phyloP scores from a whole-genome alignment of 2,888 invertebrate genomes.

The Criorhina ranunculi region DNA sequence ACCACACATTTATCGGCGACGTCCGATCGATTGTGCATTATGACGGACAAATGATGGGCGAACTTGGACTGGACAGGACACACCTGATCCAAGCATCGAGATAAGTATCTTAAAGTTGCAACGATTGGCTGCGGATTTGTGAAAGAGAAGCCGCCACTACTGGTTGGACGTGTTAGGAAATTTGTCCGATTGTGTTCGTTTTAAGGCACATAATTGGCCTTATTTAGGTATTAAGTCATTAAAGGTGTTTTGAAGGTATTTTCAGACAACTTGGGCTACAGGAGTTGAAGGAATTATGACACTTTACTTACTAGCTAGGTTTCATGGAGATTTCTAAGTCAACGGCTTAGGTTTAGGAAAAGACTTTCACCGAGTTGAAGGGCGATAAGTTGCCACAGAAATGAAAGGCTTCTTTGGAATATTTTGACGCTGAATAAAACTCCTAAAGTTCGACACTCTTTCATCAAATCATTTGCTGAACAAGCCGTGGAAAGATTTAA shows the following conservation, averaged over 20 bases:
- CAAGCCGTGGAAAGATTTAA: too few relatives aligned
- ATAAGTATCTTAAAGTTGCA: slow-evolving; percentile 50
- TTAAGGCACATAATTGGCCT: slow-evolving; percentile 17
- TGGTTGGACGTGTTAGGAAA: slow-evolving; percentile 32
- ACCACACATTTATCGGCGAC: slow-evolving; percentile 56
- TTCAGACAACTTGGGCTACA: too few relatives aligned
- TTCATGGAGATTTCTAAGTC: too few relatives aligned
- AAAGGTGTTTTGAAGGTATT: slow-evolving; percentile 20
- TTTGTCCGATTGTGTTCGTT: slow-evolving; percentile 22
- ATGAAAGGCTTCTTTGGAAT: too few relatives aligned
- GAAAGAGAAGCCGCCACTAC: slow-evolving; percentile 35
- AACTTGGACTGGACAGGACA: slow-evolving; percentile 45
- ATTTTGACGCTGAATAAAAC: too few relatives aligned
- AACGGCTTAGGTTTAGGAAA: too few relatives aligned
- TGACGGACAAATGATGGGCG: slow-evolving; percentile 75
- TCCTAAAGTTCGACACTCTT: too few relatives aligned
- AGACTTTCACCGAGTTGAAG: too few relatives aligned
- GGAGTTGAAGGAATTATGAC: too few relatives aligned
- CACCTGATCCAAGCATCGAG: slow-evolving; percentile 62
- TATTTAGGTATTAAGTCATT: slow-evolving; percentile 25
- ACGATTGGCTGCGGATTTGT: slow-evolving; percentile 26
- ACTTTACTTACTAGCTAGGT: too few relatives aligned
- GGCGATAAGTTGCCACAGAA: too few relatives aligned
- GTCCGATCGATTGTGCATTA: slow-evolving; percentile 65
- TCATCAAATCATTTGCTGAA: too few relatives aligned